phyloP scores from a whole-genome alignment of 2,797 vertebrate genomes.

The Falco peregrinus region DNA sequence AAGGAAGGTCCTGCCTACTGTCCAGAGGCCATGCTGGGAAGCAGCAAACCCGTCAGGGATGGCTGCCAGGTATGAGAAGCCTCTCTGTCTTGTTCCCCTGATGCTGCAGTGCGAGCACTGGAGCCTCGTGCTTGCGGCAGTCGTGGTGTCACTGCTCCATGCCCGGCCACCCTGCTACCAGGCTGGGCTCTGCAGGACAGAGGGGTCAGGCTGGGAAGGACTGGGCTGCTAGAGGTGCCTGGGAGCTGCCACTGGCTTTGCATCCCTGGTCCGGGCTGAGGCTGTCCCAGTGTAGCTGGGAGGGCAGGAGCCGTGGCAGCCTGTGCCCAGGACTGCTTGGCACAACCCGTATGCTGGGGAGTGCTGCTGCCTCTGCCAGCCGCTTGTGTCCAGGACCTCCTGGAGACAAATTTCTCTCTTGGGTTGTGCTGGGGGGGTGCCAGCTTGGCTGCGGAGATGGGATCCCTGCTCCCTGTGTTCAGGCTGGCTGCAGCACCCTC shows the following conservation, averaged over 20 bases:
- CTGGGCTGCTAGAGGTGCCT: neutral
- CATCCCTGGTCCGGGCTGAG: neutral
- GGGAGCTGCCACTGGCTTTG: neutral
- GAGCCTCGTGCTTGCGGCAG: neutral
- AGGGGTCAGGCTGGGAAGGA: neutral
- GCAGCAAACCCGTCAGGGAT: neutral
- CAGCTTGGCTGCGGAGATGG: neutral
- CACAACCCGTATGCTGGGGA: neutral
- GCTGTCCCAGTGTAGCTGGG: neutral
- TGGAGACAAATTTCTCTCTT: neutral
- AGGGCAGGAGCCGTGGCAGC: neutral
- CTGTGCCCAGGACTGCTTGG: neutral
- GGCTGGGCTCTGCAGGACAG: neutral
- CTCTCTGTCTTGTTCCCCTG: neutral
- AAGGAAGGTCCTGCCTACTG: neutral
- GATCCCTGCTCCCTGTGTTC: neutral
- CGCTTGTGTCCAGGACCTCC: neutral
- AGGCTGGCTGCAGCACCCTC: neutral
- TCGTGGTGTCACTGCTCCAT: neutral
- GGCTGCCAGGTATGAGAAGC: neutral
- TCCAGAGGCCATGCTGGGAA: rapidly evolving
- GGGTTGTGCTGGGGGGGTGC: neutral
- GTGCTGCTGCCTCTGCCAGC: neutral
- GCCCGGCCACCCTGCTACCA: neutral
- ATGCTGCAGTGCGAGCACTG: neutral